These are phyloP conservation scores for Ichneumoninae sp. DNA, from an alignment of 2,888 invertebrate species.

Conservation along the genomic window DNA sequence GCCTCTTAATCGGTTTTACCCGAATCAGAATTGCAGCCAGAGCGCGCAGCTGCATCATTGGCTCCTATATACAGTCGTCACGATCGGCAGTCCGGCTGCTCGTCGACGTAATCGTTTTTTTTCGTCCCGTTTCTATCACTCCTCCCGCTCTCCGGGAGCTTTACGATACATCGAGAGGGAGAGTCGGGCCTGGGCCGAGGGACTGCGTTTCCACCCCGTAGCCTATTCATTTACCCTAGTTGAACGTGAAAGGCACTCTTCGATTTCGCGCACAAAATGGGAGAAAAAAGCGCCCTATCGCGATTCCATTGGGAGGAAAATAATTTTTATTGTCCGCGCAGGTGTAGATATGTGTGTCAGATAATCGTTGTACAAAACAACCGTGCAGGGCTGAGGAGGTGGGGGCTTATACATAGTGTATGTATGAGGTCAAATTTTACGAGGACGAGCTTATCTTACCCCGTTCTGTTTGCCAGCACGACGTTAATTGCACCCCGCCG, in stretches of 20 bases:
- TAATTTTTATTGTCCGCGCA: conserved; percentile 43
- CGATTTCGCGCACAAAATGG: conserved; percentile 53
- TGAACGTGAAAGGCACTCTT: conserved; percentile 41
- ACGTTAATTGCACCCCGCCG: conserved; percentile 44
- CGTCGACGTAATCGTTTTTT: conserved; percentile 50
- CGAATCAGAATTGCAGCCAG: conserved; percentile 77
- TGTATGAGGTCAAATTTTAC: conserved; percentile 27
- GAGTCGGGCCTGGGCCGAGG: conserved; percentile 30
- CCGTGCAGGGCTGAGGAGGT: neutral
- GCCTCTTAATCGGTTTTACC: conserved; percentile 78
- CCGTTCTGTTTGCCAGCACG: conserved; percentile 21
- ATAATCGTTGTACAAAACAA: conserved; percentile 9
- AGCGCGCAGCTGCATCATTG: conserved; percentile 55
- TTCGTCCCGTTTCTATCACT: conserved; percentile 6
- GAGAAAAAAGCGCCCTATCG: conserved; percentile 34
- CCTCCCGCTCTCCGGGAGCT: conserved; percentile 15
- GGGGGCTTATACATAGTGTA: neutral
- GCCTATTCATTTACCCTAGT: conserved; percentile 53
- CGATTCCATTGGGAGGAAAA: conserved; percentile 47
- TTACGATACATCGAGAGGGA: conserved; percentile 38
- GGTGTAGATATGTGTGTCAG: conserved; percentile 44
- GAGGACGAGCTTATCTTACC: conserved; percentile 36
- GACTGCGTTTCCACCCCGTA: conserved; percentile 30
- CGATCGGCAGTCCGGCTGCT: conserved; percentile 42
- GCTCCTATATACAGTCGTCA: conserved; percentile 43